These are phyloP conservation scores for Porites lobata DNA, from an alignment of 92 coral and sea anemone genomes.

Conservation along the genomic window DNA sequence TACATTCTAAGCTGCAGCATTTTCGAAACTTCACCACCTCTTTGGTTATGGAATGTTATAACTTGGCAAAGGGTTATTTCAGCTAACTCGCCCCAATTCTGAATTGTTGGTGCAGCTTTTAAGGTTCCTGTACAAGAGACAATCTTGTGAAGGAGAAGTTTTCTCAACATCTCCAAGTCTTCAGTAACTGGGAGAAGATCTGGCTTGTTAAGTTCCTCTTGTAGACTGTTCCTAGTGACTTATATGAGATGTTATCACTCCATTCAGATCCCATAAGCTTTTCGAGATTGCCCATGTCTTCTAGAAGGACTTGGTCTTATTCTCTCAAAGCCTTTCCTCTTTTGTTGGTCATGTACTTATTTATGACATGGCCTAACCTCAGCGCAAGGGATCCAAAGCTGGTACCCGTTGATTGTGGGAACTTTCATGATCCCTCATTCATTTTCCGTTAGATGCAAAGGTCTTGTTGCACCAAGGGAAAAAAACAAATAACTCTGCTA, in stretches of 20 bases:
- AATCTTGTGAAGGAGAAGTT: slow-evolving; percentile 23
- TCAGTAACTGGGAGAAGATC: slow-evolving; percentile 45
- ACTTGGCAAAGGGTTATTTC: slow-evolving; percentile 11
- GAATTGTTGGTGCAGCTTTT: neutral
- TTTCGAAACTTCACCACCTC: slow-evolving; percentile 62
- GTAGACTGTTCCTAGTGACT: slow-evolving; percentile 29
- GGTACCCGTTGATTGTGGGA: too few relatives aligned
- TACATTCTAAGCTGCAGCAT: neutral
- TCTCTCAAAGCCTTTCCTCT: too few relatives aligned
- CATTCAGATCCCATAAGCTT: slow-evolving; percentile 54
- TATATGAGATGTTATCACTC: slow-evolving; percentile 42
- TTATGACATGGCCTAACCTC: too few relatives aligned
- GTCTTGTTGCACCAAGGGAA: too few relatives aligned
- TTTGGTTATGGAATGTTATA: slow-evolving; percentile 53
- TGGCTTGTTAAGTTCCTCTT: slow-evolving; percentile 28
- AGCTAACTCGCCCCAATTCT: slow-evolving; percentile 41
- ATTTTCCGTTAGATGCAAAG: too few relatives aligned
- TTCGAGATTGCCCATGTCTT: slow-evolving; percentile 31
- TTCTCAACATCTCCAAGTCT: slow-evolving; percentile 39
- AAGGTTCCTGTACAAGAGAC: neutral
- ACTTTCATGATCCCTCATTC: too few relatives aligned
- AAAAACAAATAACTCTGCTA: too few relatives aligned
- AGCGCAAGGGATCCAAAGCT: too few relatives aligned
- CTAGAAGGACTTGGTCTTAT: neutral
- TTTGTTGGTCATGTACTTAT: too few relatives aligned